Base-by-base conservation (phyloP, 2,797 vertebrate genomes). In the Parotocinclus haroldoi region DNA sequence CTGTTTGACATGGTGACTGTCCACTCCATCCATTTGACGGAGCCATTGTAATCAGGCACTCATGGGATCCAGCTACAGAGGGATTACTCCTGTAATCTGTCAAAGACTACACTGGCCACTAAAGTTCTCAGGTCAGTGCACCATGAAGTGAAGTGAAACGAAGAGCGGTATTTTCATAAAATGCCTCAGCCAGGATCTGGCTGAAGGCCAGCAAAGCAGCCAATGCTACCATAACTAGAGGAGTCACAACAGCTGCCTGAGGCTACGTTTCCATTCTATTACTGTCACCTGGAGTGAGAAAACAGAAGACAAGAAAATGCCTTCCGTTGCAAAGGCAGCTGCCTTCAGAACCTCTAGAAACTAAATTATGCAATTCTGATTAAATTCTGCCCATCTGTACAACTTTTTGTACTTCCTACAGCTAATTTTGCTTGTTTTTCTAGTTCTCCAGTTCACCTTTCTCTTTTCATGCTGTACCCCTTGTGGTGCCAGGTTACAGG, bases 401-500 rank as follows among this genome's bases (percentile, higher is more conserved):
- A 38, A 54, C 36, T 58, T 10, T 5, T 45, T 13, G 14, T 18
- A 51, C 55, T 58, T 69, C 18, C 19, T 45, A 19, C 60, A 16
- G 55, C 14, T 39, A 46, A 62, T 69, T 69, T 54, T 54, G 65
- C 78, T 56, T 11, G 9, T 64, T 68, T 67, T 76, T 74, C 76
- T 73, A 68, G 80, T 66, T 58, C 71, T 80, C 83, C 80, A 71
- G 79, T 49, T 60, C 74, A 68, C 76, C 85, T 83, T 86, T 87
- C 36, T 85, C 80, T 82, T 81, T 76, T 79, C 48, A n/a, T 74
- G 51, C 57, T 69, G 67, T 73, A 71, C 40, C 70, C 73, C 76
- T 61, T 68, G 72, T 7, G 83, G 88, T 89, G 87, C 86, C 72
- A 58, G 78, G 84, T 91, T 91, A 87, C 90, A 88, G 80, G 66